Percentiles rank a stretch among this genome's conserved stretches.
Evolutionary conservation across 2,888 invertebrate species (phyloP).

Genomic region (Agriopis leucophaearia): DNA sequence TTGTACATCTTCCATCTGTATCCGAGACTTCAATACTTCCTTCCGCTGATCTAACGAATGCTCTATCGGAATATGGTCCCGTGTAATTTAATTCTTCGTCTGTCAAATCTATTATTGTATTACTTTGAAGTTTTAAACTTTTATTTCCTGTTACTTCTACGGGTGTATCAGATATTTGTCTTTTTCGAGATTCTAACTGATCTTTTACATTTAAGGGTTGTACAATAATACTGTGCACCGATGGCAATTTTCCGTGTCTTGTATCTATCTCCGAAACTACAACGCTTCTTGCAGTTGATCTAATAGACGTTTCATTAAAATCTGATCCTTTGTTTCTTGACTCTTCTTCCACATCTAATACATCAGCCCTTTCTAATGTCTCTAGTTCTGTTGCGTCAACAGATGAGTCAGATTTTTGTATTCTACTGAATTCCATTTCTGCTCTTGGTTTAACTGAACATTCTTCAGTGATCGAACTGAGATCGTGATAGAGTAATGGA

Average conservation of each 20-base stretch:
- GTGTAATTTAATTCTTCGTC: neutral
- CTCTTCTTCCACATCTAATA: neutral
- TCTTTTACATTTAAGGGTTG: too few species aligned
- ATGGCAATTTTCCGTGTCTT: too few species aligned
- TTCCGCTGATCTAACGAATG: neutral
- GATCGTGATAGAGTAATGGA: neutral
- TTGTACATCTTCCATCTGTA: neutral
- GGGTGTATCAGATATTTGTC: too few species aligned
- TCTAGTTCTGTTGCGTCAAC: neutral
- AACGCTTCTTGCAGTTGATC: too few species aligned
- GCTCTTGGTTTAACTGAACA: neutral
- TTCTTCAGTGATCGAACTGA: conserved; percentile 6
- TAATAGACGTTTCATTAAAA: neutral
- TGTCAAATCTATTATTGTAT: too few species aligned
- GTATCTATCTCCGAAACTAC: too few species aligned
- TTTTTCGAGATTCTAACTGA: too few species aligned
- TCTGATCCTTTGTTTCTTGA: neutral
- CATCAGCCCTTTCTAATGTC: neutral
- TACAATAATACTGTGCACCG: too few species aligned
- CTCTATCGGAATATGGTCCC: neutral
- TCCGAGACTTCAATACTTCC: neutral
- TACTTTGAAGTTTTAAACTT: too few species aligned
- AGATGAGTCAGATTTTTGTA: neutral
- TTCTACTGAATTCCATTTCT: neutral
- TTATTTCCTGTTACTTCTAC: too few species aligned